phyloP scores from a whole-genome alignment of 2,888 invertebrate species.

The Sialis fuliginosa region DNA sequence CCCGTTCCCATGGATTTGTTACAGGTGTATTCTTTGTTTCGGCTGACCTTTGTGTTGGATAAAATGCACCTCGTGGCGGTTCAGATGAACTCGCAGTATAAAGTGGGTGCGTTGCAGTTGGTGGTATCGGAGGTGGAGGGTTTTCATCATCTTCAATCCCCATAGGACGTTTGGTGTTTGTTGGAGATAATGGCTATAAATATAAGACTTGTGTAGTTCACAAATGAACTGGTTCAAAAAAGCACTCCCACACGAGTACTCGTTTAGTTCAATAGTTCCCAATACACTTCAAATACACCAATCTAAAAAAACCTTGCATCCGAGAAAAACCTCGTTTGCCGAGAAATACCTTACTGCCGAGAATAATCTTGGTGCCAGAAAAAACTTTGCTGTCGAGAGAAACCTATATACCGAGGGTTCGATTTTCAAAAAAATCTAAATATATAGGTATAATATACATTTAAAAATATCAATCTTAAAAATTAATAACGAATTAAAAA shows the following conservation, averaged over 20 bases:
- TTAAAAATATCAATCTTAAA: too few relatives aligned
- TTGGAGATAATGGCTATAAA: background rate
- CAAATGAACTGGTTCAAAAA: too few relatives aligned
- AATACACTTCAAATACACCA: too few relatives aligned
- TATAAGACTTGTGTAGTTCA: too few relatives aligned
- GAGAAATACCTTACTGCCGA: background rate
- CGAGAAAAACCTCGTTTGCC: background rate
- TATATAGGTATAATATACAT: too few relatives aligned
- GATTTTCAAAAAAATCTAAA: too few relatives aligned
- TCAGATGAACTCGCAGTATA: conserved; percentile 57
- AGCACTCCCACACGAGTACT: too few relatives aligned
- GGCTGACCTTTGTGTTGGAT: conserved; percentile 26
- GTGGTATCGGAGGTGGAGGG: conserved; percentile 46
- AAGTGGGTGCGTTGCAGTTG: conserved; percentile 52
- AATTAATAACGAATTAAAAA: too few relatives aligned
- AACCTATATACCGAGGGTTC: too few relatives aligned
- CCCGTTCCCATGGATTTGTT: conserved; percentile 82
- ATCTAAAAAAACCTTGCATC: too few relatives aligned
- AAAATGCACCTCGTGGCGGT: conserved; percentile 55
- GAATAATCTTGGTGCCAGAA: background rate
- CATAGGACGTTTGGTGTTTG: background rate
- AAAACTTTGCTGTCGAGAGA: too few relatives aligned
- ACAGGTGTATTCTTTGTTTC: conserved; percentile 15
- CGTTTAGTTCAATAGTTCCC: too few relatives aligned
- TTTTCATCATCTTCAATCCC: conserved; percentile 11